Percentiles rank a stretch among this genome's conserved stretches.
These are phyloP conservation scores for Protobothrops mucrosquamatus DNA, from an alignment of 2,113 vertebrate genomes.

Conservation along the genomic window DNA sequence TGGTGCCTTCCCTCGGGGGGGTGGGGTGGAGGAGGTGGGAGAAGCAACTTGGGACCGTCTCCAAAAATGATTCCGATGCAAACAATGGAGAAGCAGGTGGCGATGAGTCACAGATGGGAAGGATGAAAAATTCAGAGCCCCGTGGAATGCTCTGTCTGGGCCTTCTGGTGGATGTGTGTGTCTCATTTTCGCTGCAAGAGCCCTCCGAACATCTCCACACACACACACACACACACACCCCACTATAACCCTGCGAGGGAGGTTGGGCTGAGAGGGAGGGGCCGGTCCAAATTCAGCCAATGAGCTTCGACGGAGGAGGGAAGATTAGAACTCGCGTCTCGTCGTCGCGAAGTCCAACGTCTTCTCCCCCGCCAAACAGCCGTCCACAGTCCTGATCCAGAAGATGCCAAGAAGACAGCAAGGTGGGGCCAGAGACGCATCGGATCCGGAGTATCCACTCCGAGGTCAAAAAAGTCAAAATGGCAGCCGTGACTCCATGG, in stretches of 20 bases:
- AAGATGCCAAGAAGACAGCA: not conserved
- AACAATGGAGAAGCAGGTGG: not conserved
- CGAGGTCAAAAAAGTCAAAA: not conserved
- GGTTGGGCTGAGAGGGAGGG: not conserved
- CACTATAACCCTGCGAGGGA: not conserved
- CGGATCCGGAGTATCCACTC: not conserved
- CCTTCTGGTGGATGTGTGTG: not conserved
- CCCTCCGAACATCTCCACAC: not conserved
- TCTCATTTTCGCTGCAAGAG: not conserved
- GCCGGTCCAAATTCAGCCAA: not conserved
- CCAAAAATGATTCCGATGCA: not conserved
- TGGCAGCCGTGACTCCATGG: not conserved
- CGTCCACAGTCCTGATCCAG: not conserved
- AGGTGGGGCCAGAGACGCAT: not conserved
- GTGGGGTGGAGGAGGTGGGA: not conserved
- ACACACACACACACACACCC: too few species aligned
- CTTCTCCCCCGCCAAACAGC: not conserved
- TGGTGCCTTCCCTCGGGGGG: not conserved
- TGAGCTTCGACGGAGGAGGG: not conserved
- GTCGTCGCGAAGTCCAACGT: fast-evolving
- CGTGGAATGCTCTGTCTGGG: not conserved
- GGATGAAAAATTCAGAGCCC: not conserved
- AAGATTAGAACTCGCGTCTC: not conserved
- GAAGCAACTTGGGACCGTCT: not conserved
- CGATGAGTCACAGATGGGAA: not conserved